Base-by-base conservation (phyloP, 2,888 invertebrate species). In the Drosophila anomalata region DNA sequence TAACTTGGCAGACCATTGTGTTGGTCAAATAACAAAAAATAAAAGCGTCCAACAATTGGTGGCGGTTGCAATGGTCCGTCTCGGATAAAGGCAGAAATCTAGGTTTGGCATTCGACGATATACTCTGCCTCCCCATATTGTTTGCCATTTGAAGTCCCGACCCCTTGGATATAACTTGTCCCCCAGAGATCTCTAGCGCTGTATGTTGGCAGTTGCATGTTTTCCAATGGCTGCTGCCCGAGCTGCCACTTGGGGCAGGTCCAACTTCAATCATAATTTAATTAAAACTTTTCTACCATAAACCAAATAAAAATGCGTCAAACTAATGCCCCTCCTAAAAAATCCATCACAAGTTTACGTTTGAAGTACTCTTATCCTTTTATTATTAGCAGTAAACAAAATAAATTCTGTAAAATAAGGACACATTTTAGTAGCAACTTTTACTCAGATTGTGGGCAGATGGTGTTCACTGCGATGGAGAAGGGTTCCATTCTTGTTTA, bases 401-500 rank as follows among this genome's bases (percentile, higher is more conserved):
- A 54, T 50, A 54, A 36, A 26, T 44, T 50, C 39, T 57, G 48
- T 44, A 42, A 42, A 47, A 59, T 22, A 46, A 52, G 68, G 62
- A 39, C 55, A 22, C n/a, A 31, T 60, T 53, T 46, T 50, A 58
- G 41, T 12, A 42, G 39, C 33, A 22, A n/a, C 44, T 54, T n/a
- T 58, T 39, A 17, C 74, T 89, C 69, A 90, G 71, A 92, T 92
- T 29, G 92, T 92, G 67, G 92, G 92, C 76, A 92, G 84, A 79
- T 92, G 92, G 75, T 92, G 92, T 77, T 92, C 92, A 56, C 90
- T 90, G 74, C 91, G 86, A 66, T 90, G 90, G 52, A 87, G 79
- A 59, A 90, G 70, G 14, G 84, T 84, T 14, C 80, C 77, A 59
- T 90, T 89, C 71, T 90, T 90, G 69, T 90, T 92, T 46, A 91